Base-by-base conservation (phyloP, 2,113 vertebrate genomes). In the Mungos mungo region DNA sequence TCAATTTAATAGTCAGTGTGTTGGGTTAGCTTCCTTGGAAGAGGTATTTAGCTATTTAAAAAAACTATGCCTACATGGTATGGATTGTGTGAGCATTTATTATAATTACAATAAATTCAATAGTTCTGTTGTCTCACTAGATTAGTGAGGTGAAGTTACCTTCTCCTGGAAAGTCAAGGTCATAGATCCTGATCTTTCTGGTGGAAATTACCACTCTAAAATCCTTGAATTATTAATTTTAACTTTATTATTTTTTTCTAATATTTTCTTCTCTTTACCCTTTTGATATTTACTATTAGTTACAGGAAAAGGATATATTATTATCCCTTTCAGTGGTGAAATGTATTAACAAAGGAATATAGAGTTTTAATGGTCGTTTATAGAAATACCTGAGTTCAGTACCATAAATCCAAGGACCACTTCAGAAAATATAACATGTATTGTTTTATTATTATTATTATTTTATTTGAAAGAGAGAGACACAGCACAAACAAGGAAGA, bases 1-100 rank as follows among this genome's bases (percentile, higher is more conserved):
- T 96, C 87, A 98, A 15, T 84, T 54, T 94, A 89, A 79, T 31
- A 54, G 57, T 54, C 82, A 84, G 91, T 74, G 33, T 41, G 69
- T 85, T 91, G 82, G 5, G 11, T 93, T 87, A 38, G 54, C 14
- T 83, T 23, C 38, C 19, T 90, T 95, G 21, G 19, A 29, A 92
- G 41, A 93, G 45, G 0, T 71, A 76, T 35, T 86, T 52, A 69
- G 21, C 54, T 92, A 29, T 68, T 93, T 54, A 77, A 45, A 41
- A 41, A 50, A 50, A 27, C 50, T 18, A 33, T 33, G 79, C 18
- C 33, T 69, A 65, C 33, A 47, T 19, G 21, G 19, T 82, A 31
- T n/a, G 93, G 9, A 74, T 88, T 66, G 76, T 93, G 60, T 71
- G 77, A 79, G 3, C 35, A 80, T 95, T 77, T 86, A 90, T 95